Evolutionary conservation across 2,797 vertebrate species (phyloP).

Genomic region (Hirundo rustica): DNA sequence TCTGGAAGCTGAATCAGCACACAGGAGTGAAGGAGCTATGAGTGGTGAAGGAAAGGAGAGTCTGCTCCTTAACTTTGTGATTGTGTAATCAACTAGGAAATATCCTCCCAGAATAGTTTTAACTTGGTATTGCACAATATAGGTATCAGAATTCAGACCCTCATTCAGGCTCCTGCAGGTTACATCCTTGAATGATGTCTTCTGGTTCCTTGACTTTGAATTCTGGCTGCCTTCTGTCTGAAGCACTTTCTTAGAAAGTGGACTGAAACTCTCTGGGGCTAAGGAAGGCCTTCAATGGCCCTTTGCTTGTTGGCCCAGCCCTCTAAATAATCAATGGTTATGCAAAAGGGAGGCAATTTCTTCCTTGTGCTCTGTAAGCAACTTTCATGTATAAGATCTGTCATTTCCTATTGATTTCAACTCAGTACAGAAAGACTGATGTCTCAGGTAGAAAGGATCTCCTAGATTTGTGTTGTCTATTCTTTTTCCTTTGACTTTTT

Average conservation of each 20-base stretch:
- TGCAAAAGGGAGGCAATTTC: neutral
- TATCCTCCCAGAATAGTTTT: neutral
- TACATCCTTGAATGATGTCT: neutral
- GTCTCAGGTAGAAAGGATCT: neutral
- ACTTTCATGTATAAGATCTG: neutral
- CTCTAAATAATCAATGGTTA: neutral
- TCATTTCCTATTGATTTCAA: neutral
- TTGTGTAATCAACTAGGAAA: neutral
- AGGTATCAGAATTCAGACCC: neutral
- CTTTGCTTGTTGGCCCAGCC: neutral
- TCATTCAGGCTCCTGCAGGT: neutral
- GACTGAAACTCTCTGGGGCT: neutral
- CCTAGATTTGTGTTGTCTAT: neutral
- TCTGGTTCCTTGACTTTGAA: neutral
- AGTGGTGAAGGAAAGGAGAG: neutral
- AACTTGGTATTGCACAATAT: rapidly evolving
- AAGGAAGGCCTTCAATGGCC: neutral
- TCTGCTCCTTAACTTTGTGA: neutral
- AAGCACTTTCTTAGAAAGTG: neutral
- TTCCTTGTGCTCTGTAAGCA: neutral
- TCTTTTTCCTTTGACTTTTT: neutral
- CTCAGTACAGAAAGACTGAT: neutral
- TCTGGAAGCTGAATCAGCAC: neutral
- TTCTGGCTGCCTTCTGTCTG: neutral
- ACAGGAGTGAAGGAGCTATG: neutral